A percentile compares a stretch with the other conserved stretches of the same genome.
phyloP scores from a whole-genome alignment of 2,113 vertebrate species.

The Silurus glanis region DNA sequence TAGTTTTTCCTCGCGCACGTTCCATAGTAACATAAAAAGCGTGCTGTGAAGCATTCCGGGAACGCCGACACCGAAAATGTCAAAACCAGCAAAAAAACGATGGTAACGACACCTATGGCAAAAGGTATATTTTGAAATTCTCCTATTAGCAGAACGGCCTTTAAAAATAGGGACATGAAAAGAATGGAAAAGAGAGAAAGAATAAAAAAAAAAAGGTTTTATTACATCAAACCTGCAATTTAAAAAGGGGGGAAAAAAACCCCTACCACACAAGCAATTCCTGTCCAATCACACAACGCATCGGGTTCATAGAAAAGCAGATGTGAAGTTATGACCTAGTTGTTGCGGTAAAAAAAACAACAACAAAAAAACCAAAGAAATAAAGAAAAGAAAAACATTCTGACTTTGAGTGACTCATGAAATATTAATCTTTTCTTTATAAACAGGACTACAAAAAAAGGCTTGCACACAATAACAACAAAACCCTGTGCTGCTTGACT shows the following conservation, averaged over 20 bases:
- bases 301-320: background rate
- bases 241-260: background rate
- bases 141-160: background rate
- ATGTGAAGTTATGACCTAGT: conserved; percentile 15
- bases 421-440: conserved; percentile 40
- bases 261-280: conserved; percentile 1
- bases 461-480: conserved; percentile 22
- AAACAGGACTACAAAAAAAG: conserved; percentile 33
- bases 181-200: background rate
- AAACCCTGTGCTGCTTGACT: background rate
- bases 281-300: conserved; percentile 7
- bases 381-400: background rate
- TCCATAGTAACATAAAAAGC: conserved; percentile 18
- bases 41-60: background rate
- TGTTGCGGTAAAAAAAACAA: conserved; percentile 12
- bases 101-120: background rate
- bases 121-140: background rate
- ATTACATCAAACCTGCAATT: background rate
- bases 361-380: conserved; percentile 6
- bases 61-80: background rate
- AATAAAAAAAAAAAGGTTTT: background rate
- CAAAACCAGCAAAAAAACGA: conserved; percentile 9
- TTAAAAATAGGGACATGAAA: background rate
- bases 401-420: conserved; percentile 25
- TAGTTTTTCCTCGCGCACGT: background rate